Percentiles rank a stretch among this genome's conserved stretches.
These are phyloP conservation scores for Actinernus sp. DNA, from an alignment of 92 coral and sea anemone species.

Conservation along the genomic window DNA sequence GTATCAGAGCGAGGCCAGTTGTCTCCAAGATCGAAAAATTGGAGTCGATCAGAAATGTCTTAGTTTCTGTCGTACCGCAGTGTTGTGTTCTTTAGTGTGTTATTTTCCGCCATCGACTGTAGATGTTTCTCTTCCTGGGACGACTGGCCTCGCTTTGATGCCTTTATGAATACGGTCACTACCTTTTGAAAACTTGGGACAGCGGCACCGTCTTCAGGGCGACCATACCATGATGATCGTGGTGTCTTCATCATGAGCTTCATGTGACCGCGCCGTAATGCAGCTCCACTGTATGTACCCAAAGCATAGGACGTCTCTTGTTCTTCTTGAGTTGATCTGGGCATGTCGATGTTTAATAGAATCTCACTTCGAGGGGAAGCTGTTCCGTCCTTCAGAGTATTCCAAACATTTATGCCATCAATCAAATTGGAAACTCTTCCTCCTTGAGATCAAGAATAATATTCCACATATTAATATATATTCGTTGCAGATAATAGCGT, in stretches of 20 bases:
- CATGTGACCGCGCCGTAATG: constrained; percentile 37
- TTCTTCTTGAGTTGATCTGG: constrained; percentile 10
- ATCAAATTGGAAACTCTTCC: constrained; percentile 8
- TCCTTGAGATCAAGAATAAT: constrained; percentile 1
- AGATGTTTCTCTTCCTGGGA: no score
- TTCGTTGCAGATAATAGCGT: no score
- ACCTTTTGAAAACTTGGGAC: constrained; percentile 16
- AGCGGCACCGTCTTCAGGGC: constrained; percentile 31
- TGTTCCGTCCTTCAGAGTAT: constrained; percentile 33
- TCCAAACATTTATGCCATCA: constrained; percentile 70
- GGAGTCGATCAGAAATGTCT: no score
- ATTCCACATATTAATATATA: no score
- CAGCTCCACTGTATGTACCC: constrained; percentile 27
- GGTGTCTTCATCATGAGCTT: constrained; percentile 30
- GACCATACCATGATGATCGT: constrained; percentile 31
- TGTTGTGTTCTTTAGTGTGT: background rate
- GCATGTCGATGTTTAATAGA: constrained; percentile 54
- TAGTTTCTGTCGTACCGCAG: background rate
- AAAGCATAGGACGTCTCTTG: constrained; percentile 13
- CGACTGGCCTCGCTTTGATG: background rate
- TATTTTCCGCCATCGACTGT: background rate
- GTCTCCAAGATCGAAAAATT: no score
- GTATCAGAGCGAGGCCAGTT: no score
- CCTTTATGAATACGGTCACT: background rate
- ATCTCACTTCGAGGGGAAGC: constrained; percentile 60